A percentile compares a stretch with the other conserved stretches of the same genome.
Conservation (phyloP, 2,888 invertebrate species). For the Epinotia ramella region DNA sequence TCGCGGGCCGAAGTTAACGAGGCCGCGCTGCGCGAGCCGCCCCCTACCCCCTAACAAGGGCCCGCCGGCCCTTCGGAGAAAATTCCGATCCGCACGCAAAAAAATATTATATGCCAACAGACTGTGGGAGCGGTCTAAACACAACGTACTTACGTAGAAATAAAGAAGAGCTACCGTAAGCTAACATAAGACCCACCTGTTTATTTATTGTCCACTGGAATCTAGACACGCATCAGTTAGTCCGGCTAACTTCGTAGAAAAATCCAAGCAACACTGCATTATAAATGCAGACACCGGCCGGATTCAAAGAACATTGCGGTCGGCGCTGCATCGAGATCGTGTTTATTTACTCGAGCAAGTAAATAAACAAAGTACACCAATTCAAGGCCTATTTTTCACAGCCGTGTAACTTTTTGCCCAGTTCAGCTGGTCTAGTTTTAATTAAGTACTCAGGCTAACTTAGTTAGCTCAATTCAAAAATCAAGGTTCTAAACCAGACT, state of each 20-base stretch:
- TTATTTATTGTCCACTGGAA: not conserved
- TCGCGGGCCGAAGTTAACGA: conserved; percentile 29
- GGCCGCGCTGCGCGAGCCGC: conserved; percentile 12
- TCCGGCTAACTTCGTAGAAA: not conserved
- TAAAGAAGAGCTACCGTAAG: not conserved
- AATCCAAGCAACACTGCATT: not conserved
- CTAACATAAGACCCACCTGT: not conserved
- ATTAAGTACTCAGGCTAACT: no score
- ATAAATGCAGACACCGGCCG: not conserved
- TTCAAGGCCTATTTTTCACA: no score
- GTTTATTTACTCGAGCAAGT: no score
- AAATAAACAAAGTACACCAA: no score
- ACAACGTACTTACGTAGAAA: conserved; percentile 42
- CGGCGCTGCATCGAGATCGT: no score
- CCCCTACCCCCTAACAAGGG: conserved; percentile 9
- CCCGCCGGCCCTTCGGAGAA: conserved; percentile 7
- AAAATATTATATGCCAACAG: conserved; percentile 44
- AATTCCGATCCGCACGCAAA: conserved; percentile 16
- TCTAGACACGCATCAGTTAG: not conserved
- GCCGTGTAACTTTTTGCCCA: no score
- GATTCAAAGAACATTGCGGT: not conserved
- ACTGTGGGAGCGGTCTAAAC: conserved; percentile 51
- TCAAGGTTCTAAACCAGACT: no score
- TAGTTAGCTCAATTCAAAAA: no score
- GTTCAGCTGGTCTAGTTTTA: no score